phyloP scores from a whole-genome alignment of 2,888 invertebrate species.

The Steinernema hermaphroditum region DNA sequence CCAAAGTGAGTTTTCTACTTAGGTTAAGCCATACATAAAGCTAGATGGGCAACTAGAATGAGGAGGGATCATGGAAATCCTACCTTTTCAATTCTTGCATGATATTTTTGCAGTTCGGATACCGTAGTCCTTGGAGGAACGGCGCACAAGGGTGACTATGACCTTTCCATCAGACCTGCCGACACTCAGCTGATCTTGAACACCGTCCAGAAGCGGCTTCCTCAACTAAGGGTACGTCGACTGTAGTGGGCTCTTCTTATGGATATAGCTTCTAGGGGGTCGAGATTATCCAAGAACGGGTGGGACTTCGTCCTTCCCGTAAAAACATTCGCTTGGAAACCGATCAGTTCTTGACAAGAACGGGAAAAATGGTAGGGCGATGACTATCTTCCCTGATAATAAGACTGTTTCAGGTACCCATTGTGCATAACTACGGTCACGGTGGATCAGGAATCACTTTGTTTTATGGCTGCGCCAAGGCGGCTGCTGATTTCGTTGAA shows the following conservation, averaged over 20 bases:
- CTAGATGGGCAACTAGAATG: too few relatives aligned
- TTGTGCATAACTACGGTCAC: constrained; percentile 83
- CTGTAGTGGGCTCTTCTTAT: background rate
- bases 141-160: background rate
- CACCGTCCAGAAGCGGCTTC: background rate
- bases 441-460: constrained; percentile 82
- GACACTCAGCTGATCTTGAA: background rate
- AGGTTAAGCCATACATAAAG: too few relatives aligned
- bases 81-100: too few relatives aligned
- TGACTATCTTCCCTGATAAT: background rate
- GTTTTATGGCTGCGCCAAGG: constrained; percentile 78
- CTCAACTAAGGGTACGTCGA: constrained; percentile 5
- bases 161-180: background rate
- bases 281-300: background rate
- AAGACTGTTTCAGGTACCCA: constrained; percentile 42
- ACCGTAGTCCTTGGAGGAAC: background rate
- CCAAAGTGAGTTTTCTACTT: background rate
- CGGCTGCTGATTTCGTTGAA: background rate
- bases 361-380: background rate
- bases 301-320: background rate
- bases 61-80: too few relatives aligned
- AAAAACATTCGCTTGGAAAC: background rate
- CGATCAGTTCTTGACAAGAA: background rate
- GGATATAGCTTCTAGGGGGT: background rate
- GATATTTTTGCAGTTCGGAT: background rate